These are phyloP conservation scores for Ptilodon capucinus DNA, from an alignment of 2,888 invertebrate genomes.

Conservation along the genomic window DNA sequence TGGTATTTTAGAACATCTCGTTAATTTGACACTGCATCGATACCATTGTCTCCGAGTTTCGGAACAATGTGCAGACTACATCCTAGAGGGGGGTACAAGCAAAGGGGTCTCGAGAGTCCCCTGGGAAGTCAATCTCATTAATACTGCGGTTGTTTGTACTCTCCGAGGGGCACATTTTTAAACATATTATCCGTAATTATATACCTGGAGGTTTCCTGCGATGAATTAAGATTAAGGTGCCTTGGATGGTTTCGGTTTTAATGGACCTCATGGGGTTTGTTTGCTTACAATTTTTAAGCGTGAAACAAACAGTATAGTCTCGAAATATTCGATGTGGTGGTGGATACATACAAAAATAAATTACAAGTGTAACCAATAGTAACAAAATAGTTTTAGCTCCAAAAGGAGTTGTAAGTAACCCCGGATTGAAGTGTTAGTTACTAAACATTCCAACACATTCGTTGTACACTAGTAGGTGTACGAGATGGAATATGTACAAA, in stretches of 20 bases:
- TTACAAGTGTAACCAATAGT: too few relatives aligned
- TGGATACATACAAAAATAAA: too few relatives aligned
- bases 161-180: slow-evolving; percentile 64
- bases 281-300: not conserved
- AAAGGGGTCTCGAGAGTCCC: slow-evolving; percentile 53
- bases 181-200: slow-evolving; percentile 74
- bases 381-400: too few relatives aligned
- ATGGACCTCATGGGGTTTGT: slow-evolving; percentile 27
- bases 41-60: slow-evolving; percentile 48
- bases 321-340: too few relatives aligned
- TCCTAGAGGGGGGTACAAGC: slow-evolving; percentile 36
- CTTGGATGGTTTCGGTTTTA: slow-evolving; percentile 28
- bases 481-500: too few relatives aligned
- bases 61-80: slow-evolving; percentile 37
- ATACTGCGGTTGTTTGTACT: slow-evolving; percentile 61
- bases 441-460: too few relatives aligned
- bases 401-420: too few relatives aligned
- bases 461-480: too few relatives aligned
- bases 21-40: slow-evolving; percentile 50
- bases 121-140: slow-evolving; percentile 79
- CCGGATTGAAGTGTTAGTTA: too few relatives aligned
- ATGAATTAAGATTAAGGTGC: slow-evolving; percentile 68
- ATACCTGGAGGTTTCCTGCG: slow-evolving; percentile 65
- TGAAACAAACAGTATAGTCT: too few relatives aligned
- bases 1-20: slow-evolving; percentile 36